phyloP scores from a whole-genome alignment of 2,113 vertebrate genomes.

The Tyrannus savana region DNA sequence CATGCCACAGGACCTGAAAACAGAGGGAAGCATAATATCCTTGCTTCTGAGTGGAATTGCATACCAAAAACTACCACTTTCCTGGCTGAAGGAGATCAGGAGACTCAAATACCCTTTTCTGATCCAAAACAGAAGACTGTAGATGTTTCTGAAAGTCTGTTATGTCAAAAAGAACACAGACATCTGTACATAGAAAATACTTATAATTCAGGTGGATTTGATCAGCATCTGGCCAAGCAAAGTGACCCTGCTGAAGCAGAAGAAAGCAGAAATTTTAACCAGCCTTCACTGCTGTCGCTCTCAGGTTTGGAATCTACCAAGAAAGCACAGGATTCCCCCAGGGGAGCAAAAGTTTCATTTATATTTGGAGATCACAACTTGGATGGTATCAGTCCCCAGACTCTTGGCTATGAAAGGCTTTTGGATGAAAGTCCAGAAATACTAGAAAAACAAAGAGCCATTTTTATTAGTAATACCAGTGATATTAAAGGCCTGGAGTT shows the following conservation, averaged over 20 bases:
- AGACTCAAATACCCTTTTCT: slow-evolving; percentile 80
- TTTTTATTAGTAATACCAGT: slow-evolving; percentile 86
- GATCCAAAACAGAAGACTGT: slow-evolving; percentile 83
- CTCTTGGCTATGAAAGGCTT: slow-evolving; percentile 92
- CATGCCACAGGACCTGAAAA: slow-evolving; percentile 79
- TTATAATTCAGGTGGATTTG: slow-evolving; percentile 77
- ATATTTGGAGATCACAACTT: slow-evolving; percentile 94
- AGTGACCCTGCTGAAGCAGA: slow-evolving; percentile 79
- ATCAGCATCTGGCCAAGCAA: slow-evolving; percentile 78
- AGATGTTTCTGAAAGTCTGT: slow-evolving; percentile 79
- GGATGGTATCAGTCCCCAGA: slow-evolving; percentile 86
- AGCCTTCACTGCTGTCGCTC: slow-evolving; percentile 82
- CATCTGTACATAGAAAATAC: slow-evolving; percentile 86
- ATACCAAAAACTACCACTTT: slow-evolving; percentile 87
- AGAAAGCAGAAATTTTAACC: slow-evolving; percentile 80
- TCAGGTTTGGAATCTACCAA: slow-evolving; percentile 80
- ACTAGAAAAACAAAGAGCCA: slow-evolving; percentile 83
- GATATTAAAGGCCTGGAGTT: slow-evolving; percentile 90
- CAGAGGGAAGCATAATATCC: slow-evolving; percentile 85
- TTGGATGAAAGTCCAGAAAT: slow-evolving; percentile 91
- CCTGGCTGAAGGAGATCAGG: slow-evolving; percentile 82
- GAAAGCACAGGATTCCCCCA: slow-evolving; percentile 87
- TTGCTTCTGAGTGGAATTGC: slow-evolving; percentile 87
- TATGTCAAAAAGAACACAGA: slow-evolving; percentile 83
- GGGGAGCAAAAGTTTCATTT: slow-evolving; percentile 96